Base-by-base conservation (phyloP, 2,888 invertebrate species). In the Caenorhabditis panamensis region DNA sequence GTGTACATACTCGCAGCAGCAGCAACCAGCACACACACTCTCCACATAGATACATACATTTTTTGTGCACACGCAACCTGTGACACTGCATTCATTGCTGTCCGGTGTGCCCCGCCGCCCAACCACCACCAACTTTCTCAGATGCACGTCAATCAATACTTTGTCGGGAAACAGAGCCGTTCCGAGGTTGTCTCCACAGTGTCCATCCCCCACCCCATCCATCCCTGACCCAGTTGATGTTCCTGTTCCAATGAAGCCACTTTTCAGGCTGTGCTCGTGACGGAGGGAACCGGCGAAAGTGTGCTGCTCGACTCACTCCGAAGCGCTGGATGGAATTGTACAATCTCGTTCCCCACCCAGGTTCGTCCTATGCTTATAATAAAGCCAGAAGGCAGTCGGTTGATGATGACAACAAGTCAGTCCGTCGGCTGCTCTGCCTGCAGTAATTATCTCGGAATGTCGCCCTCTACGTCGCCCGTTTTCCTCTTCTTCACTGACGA, bases 291-390 rank as follows among this genome's bases (percentile, higher is more conserved):
- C 24, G 83, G 83, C 28, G 86, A 84, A 53, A 83, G 86, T 36
- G 61, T 64, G 41, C 83, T 88, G 61, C 58, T 87, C 59, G 87
- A 88, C 64, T 67, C 80, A 18, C 79, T 88, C 2, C 72, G 82
- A n/a, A 49, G 76, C 13, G 37, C 80, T 68, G 86, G 83, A 36
- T 88, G 88, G 88, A 79, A 63, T 71, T 75, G 75, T 62, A 80
- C 80, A 36, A 54, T 80, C 20, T 69, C 69, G 18, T 66, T 61
- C 26, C 80, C 80, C 2, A 54, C 61, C 0, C 80, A 80, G 76
- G 80, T 75, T 8, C 47, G 58, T 56, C 16, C 37, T 22, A 11
- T 18, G 8, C 28, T 54, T 53, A 51, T 26, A 37, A 41, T 16
- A 22, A 24, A 16, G 36, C 3, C 58, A 18, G 13, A 8, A 36